phyloP scores from a whole-genome alignment of 2,113 vertebrate species.

The Ovis canadensis region DNA sequence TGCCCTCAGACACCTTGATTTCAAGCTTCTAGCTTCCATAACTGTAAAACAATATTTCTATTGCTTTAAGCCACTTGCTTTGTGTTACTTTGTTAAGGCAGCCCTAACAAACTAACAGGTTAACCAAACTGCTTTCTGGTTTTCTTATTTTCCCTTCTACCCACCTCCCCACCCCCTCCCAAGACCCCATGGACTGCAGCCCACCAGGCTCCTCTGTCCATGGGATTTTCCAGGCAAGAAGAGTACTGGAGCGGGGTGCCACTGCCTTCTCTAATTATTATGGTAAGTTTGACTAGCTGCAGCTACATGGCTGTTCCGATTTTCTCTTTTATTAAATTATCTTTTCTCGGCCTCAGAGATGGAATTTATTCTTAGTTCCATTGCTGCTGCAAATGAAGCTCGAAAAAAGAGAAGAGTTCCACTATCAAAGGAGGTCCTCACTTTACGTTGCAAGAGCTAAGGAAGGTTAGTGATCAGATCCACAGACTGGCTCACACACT shows the following conservation, averaged over 20 bases:
- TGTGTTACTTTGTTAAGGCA: background rate
- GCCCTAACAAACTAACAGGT: background rate
- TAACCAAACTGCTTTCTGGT: background rate
- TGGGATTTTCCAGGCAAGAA: no score
- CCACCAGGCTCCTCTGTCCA: no score
- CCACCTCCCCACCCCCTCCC: no score
- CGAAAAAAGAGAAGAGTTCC: background rate
- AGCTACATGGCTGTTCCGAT: background rate
- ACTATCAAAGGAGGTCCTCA: background rate
- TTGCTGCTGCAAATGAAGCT: background rate
- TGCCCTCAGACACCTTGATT: background rate
- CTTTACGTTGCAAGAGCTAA: background rate
- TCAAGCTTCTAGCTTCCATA: background rate
- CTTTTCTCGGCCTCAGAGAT: background rate
- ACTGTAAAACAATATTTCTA: background rate
- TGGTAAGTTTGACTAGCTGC: background rate
- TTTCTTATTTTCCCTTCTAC: background rate
- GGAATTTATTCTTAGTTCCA: constrained; percentile 24
- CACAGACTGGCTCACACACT: background rate
- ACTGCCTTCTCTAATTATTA: background rate
- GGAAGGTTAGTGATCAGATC: background rate
- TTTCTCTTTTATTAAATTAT: background rate
- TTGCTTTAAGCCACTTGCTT: background rate
- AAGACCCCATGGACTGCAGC: no score
- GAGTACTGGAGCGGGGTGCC: no score